Evolutionary conservation across 2,797 vertebrate genomes (phyloP).

Genomic region (Anas bahamensis): DNA sequence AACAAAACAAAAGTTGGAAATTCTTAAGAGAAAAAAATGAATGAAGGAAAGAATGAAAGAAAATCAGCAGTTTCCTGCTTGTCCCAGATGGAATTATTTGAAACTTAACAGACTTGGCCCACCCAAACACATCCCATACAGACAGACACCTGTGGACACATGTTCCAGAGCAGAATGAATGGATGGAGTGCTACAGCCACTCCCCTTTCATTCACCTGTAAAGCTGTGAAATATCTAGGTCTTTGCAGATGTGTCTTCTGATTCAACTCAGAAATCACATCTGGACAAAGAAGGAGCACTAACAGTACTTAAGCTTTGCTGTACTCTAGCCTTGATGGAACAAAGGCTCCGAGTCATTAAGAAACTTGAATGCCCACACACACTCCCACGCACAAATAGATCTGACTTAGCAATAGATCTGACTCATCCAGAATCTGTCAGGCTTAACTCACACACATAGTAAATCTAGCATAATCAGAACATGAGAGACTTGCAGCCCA

Average conservation of each 20-base stretch:
- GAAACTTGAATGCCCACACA: neutral
- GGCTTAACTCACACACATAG: neutral
- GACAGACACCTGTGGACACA: neutral
- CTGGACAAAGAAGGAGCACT: neutral
- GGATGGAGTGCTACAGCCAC: rapidly evolving
- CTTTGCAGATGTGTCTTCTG: neutral
- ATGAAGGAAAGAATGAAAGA: neutral
- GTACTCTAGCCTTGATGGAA: neutral
- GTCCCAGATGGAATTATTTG: neutral
- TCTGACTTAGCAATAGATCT: neutral
- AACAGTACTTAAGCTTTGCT: neutral
- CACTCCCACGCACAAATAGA: rapidly evolving
- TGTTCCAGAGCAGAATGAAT: rapidly evolving
- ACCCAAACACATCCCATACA: neutral
- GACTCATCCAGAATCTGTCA: neutral
- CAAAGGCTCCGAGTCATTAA: neutral
- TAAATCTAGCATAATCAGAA: neutral
- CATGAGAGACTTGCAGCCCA: neutral
- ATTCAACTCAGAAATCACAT: neutral
- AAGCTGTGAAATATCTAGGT: neutral
- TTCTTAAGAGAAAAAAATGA: neutral
- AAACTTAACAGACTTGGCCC: neutral
- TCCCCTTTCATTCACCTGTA: rapidly evolving
- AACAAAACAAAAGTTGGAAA: neutral
- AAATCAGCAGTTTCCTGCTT: neutral